Base-by-base conservation (phyloP, 2,888 invertebrate genomes). In the Callosobruchus maculatus region DNA sequence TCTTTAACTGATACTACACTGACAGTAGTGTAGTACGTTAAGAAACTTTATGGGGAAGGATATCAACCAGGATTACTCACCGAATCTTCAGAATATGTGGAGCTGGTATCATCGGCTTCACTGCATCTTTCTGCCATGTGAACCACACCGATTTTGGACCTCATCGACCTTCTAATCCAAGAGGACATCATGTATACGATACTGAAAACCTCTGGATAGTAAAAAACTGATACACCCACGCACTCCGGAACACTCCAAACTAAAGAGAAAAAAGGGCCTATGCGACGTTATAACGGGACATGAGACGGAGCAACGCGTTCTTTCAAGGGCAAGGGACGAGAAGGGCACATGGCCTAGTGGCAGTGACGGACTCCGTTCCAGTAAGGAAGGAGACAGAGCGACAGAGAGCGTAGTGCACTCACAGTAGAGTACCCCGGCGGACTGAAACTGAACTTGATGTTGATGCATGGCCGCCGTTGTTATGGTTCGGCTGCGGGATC, bases 1-100 rank as follows among this genome's bases (percentile, higher is more conserved):
- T 4, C 2, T 26, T 26, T 26, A 7, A 26, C 7, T 7, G 7
- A 26, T 26, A 26, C 26, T 26, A 26, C 2, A 26, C 7, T 26
- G 7, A 26, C n/a, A n/a, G n/a, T n/a, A n/a, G n/a, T n/a, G n/a
- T n/a, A n/a, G n/a, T n/a, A n/a, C 26, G 3, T 26, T 26, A 26
- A 26, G 26, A 4, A 26, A 26, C 26, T 26, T 26, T 7, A 26
- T 26, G 26, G 26, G 7, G 26, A 26, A 26, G 2, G 26, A 26
- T 7, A 26, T 4, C 26, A 2, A 26, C 26, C 26, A 26, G 7
- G 7, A 26, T 7, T 49, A 77, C 82, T 75, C 83, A 85, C 85
- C 84, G 85, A 84, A 82, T 85, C 85, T 77, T 85, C 84, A 2
- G 85, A 85, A 79, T 82, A 83, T 70, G 78, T 82, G 20, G 84